Conservation (phyloP, 2,797 vertebrate species). For the Hypotaenidia okinawae region DNA sequence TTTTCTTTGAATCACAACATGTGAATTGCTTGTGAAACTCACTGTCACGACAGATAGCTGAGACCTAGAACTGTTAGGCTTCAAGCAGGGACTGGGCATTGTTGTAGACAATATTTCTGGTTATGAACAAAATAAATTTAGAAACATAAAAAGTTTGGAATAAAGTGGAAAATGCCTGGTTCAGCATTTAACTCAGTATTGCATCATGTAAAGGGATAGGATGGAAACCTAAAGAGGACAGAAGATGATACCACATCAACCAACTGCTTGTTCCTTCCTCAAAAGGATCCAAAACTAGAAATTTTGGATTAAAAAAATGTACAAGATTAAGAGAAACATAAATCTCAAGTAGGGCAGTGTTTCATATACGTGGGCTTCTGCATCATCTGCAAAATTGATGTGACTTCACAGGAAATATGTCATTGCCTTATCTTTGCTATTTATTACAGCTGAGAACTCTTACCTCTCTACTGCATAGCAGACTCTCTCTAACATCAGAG, state of each 20-base stretch:
- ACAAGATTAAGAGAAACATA: not conserved
- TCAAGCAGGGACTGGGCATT: not conserved
- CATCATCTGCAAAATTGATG: not conserved
- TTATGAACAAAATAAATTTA: not conserved
- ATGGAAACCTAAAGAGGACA: not conserved
- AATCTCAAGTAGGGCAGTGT: not conserved
- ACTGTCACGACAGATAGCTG: fast-evolving
- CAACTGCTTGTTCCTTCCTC: not conserved
- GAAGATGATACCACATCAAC: not conserved
- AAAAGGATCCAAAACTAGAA: not conserved
- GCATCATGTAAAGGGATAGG: not conserved
- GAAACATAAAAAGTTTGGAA: not conserved
- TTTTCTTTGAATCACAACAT: not conserved
- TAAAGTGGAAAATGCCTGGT: not conserved
- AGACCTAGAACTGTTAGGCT: not conserved
- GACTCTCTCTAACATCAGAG: not conserved
- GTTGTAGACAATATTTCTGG: no score
- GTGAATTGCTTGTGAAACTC: not conserved
- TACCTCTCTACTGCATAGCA: not conserved
- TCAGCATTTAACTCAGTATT: not conserved
- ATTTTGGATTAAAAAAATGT: not conserved
- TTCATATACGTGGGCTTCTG: not conserved
- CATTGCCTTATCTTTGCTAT: not conserved
- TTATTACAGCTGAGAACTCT: not conserved
- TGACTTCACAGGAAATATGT: not conserved